Evolutionary conservation across 1,140 invertebrate genomes (phyloP), one percentile per base, ranked within the genome.

Genomic region (Sinella curviseta): DNA sequence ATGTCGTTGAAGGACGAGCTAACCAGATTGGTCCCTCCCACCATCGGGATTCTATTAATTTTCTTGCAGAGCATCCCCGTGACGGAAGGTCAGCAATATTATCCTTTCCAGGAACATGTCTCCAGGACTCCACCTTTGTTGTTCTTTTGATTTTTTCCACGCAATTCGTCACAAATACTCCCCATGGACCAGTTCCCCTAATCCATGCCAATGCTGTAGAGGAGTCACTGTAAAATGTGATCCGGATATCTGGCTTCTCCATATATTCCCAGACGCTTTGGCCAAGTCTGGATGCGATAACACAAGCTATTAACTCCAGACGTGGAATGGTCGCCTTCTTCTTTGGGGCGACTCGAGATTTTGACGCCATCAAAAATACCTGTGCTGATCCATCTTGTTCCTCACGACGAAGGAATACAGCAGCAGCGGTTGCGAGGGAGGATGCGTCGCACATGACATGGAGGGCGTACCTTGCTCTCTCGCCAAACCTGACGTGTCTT

Each of bases 1-100:
- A 70, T 33, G 8, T 12, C 4, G 26, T 24, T 3, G 65, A 30
- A 2, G 4, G 3, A 4, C 12, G 26, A 24, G 8, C 8, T 24
- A 48, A 75, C 74, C 74, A 75, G n/a, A 16, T 8, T 54, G 74
- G 74, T 75, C 74, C 74, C 34, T 75, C 36, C 74, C 74, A 75
- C 74, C 74, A 75, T 26, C 26, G 17, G 20, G 26, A 26, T 12
- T 54, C 35, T 17, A 75, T 1, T 4, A 75, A 26, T 8, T 1
- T 3, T n/a, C 24, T 26, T 17, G 74, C 74, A 2, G 3, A 14
- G 28, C 81, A 14, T 20, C 88, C 88, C 75, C 88, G 81, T 3
- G 87, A 87, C 0, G 86, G 83, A 1, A 84, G 75, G 84, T 90
- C 88, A 0, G 87, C 87, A 0, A 87, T 86, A 82, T 89, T 89